Base-by-base conservation (phyloP, 2,113 vertebrate species). In the Atherinomorus stipes region DNA sequence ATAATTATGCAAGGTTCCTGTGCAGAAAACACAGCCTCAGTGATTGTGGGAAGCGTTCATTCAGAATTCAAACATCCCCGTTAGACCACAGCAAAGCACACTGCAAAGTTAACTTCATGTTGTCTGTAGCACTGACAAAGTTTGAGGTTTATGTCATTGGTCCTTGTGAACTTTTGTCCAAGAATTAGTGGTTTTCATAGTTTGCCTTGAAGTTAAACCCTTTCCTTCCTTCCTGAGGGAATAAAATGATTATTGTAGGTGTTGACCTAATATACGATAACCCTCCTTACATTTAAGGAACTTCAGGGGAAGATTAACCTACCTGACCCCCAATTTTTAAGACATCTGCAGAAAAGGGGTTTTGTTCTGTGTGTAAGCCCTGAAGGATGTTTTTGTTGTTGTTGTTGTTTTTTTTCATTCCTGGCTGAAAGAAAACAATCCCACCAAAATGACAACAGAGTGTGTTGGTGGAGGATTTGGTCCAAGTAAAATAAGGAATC, bases 161-260 rank as follows among this genome's bases (percentile, higher is more conserved):
- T 42, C 19, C 15, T 64, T 2, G 25, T 44, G 71, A 54, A 64
- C 31, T 44, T 60, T 52, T 72, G 64, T 70, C 78, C 50, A 40
- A 23, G 51, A 66, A 73, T 74, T 69, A 59, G n/a, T 53, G 57
- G 70, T 69, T 76, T 63, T 22, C 25, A 11, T 23, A 61, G 57
- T 54, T 67, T 34, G 81, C 61, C 71, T 71, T 68, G 21, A 67
- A 77, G 65, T 64, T 62, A 76, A 84, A 87, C 72, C 52, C 57
- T 56, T 54, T 74, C 25, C 34, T n/a, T 8, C 56, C 34, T n/a
- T 8, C 56, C 47, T 58, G 19, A 50, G 52, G 69, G 9, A 44
- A 82, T 80, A 80, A 77, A 77, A 60, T 71, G 79, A 87, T 82
- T 77, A 87, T 18, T 76, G 59, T 51, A 71, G 76, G 64, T 79